Conservation (phyloP, 2,113 vertebrate species). For the Tragulus kanchil region DNA sequence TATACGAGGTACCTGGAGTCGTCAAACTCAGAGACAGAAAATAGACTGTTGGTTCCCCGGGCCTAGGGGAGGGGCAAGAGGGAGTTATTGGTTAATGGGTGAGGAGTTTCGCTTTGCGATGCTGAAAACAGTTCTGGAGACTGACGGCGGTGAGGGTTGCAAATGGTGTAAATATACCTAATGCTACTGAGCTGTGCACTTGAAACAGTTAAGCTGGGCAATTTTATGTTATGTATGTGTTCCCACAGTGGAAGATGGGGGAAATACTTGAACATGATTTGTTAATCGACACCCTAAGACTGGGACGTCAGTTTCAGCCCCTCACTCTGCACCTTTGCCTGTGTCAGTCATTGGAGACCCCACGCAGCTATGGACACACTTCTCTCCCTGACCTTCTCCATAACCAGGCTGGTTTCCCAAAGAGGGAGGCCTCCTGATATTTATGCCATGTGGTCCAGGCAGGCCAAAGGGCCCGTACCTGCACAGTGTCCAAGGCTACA, state of each 20-base stretch:
- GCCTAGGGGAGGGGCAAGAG: too few relatives aligned
- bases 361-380: not conserved
- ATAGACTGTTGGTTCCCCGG: too few relatives aligned
- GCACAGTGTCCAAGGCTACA: slow-evolving; percentile 51
- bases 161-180: too few relatives aligned
- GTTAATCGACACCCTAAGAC: accelerated
- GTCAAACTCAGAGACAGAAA: not conserved
- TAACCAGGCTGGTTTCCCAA: not conserved
- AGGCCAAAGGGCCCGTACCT: slow-evolving; percentile 68
- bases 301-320: accelerated
- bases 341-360: not conserved
- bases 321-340: not conserved
- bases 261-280: not conserved
- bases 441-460: not conserved
- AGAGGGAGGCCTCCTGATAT: not conserved
- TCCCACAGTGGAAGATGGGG: too few relatives aligned
- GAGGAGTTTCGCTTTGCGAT: not conserved
- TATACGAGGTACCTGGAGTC: not conserved
- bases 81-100: not conserved
- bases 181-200: not conserved
- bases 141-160: not conserved
- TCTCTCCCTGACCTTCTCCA: not conserved
- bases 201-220: not conserved
- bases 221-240: not conserved
- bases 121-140: not conserved